Evolutionary conservation across 2,888 invertebrate species (phyloP).

Genomic region (Clepsis dumicolana): DNA sequence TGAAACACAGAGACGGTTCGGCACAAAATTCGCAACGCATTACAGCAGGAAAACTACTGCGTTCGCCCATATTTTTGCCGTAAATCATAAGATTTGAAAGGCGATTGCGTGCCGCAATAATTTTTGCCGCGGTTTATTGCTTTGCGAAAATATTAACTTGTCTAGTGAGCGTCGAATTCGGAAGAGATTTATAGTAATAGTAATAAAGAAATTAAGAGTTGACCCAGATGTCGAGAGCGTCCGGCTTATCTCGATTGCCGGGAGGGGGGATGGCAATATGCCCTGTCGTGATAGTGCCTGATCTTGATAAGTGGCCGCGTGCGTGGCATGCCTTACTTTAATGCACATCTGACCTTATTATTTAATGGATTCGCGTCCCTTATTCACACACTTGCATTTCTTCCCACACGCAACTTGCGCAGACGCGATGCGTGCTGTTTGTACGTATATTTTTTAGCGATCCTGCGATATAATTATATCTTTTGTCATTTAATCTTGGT

Average conservation of each 20-base stretch:
- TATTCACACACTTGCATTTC: not conserved
- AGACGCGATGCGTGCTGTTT: not conserved
- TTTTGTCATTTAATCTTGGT: not conserved
- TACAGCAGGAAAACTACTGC: constrained; percentile 48
- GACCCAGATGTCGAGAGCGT: constrained; percentile 27
- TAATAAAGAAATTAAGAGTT: constrained; percentile 32
- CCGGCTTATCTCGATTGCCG: constrained; percentile 1
- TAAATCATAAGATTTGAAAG: constrained; percentile 70
- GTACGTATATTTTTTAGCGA: not conserved
- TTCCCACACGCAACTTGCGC: not conserved
- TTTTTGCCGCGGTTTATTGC: constrained; percentile 68
- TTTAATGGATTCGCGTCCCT: constrained; percentile 34
- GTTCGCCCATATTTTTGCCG: constrained; percentile 55
- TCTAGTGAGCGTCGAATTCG: constrained; percentile 29
- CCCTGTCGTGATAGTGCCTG: not conserved
- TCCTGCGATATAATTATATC: too few relatives aligned
- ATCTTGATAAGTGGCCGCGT: constrained; percentile 29
- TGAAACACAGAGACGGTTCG: constrained; percentile 42
- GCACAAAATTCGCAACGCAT: constrained; percentile 22
- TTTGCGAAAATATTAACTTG: constrained; percentile 48
- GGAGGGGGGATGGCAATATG: constrained; percentile 23
- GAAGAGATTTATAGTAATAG: constrained; percentile 37
- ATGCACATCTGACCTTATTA: constrained; percentile 30
- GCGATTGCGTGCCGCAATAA: constrained; percentile 58
- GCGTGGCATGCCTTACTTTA: constrained; percentile 6